These are phyloP conservation scores for Saccopteryx bilineata DNA, from an alignment of 2,113 vertebrate genomes.

Conservation along the genomic window DNA sequence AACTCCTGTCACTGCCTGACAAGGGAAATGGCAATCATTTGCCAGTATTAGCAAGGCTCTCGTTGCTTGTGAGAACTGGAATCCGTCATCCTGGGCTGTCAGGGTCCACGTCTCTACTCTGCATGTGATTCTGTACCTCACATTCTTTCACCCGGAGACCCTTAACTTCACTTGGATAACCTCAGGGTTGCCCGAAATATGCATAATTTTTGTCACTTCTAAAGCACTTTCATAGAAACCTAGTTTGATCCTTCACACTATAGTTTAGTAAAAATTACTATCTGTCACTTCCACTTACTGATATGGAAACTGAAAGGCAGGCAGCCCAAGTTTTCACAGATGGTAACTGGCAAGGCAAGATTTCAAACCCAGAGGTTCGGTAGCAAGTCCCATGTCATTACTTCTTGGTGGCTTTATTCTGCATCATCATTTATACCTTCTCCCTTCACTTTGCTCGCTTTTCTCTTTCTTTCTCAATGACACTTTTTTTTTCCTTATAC, in stretches of 20 bases:
- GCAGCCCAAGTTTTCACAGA: background rate
- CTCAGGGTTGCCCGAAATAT: background rate
- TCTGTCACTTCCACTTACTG: background rate
- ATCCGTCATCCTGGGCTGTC: constrained; percentile 64
- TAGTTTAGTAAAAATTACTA: background rate
- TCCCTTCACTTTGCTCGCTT: background rate
- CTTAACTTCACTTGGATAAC: background rate
- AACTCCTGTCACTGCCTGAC: constrained; percentile 83
- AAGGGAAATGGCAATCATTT: constrained; percentile 82
- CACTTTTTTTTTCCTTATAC: background rate
- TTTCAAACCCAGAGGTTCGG: background rate
- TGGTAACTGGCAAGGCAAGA: background rate
- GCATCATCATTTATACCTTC: background rate
- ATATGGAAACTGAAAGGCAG: background rate
- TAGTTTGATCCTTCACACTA: background rate
- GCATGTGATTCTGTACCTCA: background rate
- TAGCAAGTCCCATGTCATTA: background rate
- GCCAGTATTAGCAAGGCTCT: constrained; percentile 66
- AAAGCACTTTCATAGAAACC: background rate
- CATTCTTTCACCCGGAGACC: background rate
- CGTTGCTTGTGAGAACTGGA: constrained; percentile 49
- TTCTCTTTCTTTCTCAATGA: background rate
- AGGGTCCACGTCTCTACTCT: background rate
- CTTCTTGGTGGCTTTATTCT: background rate
- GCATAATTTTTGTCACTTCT: background rate